These are phyloP conservation scores for Pseudoatta argentina DNA, from an alignment of 1,140 invertebrate species.

Conservation along the genomic window DNA sequence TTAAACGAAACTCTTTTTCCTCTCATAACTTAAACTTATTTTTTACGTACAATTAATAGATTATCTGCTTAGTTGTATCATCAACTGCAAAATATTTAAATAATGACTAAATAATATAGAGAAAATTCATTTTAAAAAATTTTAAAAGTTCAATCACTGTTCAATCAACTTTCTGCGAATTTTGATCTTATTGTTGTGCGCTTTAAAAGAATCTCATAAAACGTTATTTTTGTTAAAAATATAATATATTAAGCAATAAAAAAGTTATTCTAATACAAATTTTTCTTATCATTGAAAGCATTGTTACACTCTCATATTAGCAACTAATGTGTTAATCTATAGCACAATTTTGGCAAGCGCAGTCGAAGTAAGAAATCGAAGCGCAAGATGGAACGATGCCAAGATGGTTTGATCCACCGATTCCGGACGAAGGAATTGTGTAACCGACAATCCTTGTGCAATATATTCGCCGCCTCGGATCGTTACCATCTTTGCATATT, in stretches of 20 bases:
- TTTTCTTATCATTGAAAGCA: neutral
- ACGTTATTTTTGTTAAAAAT: neutral
- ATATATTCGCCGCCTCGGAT: conserved; percentile 59
- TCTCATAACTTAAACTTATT: neutral
- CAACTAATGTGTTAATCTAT: conserved; percentile 5
- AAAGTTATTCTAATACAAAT: neutral
- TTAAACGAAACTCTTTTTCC: neutral
- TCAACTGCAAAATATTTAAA: neutral
- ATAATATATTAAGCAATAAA: neutral
- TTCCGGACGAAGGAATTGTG: conserved; percentile 63
- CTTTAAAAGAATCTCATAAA: neutral
- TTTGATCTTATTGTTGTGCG: neutral
- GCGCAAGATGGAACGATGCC: conserved; percentile 52
- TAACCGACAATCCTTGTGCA: conserved; percentile 48
- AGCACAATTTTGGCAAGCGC: conserved; percentile 17
- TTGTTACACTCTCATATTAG: neutral
- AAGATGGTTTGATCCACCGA: conserved; percentile 64
- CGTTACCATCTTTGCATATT: conserved; percentile 69
- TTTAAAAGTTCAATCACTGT: neutral
- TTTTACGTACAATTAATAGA: neutral
- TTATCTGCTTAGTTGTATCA: neutral
- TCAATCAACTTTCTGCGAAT: neutral
- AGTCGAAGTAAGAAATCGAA: conserved; percentile 30
- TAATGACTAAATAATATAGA: neutral
- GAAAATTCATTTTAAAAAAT: neutral